Conservation (phyloP, 2,888 invertebrate genomes). For the Campoplex nolae region DNA sequence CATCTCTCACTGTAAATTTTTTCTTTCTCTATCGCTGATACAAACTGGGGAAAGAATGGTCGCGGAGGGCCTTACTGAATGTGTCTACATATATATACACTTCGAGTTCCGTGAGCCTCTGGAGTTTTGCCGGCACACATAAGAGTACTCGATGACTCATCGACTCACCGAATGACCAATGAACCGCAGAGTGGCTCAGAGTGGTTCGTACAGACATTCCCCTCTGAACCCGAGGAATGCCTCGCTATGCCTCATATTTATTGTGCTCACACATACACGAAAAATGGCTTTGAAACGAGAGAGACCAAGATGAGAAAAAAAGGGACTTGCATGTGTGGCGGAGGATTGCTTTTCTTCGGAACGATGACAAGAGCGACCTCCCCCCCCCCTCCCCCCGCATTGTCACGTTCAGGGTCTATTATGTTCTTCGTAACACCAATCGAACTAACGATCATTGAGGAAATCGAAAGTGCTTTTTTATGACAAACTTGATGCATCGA, state of each 20-base stretch:
- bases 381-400: background rate
- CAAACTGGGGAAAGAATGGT: constrained; percentile 61
- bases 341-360: constrained; percentile 19
- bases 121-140: constrained; percentile 45
- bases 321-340: background rate
- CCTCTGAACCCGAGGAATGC: constrained; percentile 68
- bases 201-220: constrained; percentile 64
- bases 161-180: constrained; percentile 80
- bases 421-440: background rate
- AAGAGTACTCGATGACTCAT: constrained; percentile 76
- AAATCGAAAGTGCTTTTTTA: constrained; percentile 51
- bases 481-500: background rate
- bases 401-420: constrained; percentile 32
- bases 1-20: constrained; percentile 3
- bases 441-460: constrained; percentile 32
- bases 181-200: constrained; percentile 70
- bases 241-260: constrained; percentile 28
- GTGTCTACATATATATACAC: constrained; percentile 15
- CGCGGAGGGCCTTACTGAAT: constrained; percentile 71
- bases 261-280: background rate
- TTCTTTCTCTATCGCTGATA: constrained; percentile 32
- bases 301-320: constrained; percentile 2
- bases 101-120: constrained; percentile 44
- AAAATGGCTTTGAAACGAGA: background rate
- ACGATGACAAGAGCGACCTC: constrained; percentile 30